Conservation (phyloP, 2,797 vertebrate genomes). For the Enteromius viviparus region DNA sequence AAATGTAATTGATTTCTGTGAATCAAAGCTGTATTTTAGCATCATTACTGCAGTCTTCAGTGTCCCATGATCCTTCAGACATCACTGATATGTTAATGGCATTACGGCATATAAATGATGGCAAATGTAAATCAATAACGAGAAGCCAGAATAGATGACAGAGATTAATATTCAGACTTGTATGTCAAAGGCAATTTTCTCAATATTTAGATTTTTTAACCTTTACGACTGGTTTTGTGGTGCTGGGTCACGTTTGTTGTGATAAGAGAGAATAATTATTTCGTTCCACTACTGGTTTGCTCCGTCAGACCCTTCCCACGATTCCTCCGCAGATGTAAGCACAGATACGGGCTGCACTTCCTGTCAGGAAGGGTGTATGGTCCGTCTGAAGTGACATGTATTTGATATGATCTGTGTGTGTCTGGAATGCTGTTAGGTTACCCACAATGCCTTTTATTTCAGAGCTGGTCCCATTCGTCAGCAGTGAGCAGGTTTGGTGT, state of each 20-base stretch:
- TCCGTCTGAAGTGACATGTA: constrained; percentile 32
- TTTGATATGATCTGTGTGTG: constrained; percentile 34
- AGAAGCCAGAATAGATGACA: background rate
- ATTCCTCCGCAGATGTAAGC: constrained; percentile 47
- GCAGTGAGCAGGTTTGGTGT: background rate
- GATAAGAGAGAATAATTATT: too few relatives aligned
- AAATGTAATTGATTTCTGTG: background rate
- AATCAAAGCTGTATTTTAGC: background rate
- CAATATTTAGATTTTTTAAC: too few relatives aligned
- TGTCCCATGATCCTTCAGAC: background rate
- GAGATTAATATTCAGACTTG: background rate
- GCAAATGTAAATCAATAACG: background rate
- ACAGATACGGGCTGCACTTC: constrained; percentile 49
- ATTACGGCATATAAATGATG: background rate
- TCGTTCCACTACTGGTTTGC: too few relatives aligned
- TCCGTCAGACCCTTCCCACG: constrained; percentile 28
- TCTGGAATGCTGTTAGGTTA: background rate
- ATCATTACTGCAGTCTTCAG: background rate
- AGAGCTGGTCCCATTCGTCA: too few relatives aligned
- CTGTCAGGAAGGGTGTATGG: constrained; percentile 55
- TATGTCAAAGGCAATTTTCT: too few relatives aligned
- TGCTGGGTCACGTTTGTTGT: too few relatives aligned
- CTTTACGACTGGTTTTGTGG: too few relatives aligned
- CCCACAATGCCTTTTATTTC: constrained; percentile 7
- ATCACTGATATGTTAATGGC: background rate